Evolutionary conservation across 1,140 invertebrate species (phyloP).

Genomic region (Ceratoteleas bidentatus): DNA sequence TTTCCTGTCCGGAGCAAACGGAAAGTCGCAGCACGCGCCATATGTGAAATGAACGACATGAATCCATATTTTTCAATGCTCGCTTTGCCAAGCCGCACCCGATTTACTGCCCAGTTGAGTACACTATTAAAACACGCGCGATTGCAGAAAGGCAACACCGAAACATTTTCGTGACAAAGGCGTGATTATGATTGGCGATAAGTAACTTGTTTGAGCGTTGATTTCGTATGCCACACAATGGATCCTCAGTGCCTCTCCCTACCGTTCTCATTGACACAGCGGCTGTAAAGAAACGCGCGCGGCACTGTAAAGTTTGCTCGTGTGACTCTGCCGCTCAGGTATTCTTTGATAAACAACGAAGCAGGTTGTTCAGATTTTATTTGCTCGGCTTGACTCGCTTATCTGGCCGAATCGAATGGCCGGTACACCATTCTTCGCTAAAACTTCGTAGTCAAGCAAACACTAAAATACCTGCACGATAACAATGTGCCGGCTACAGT

Average conservation of each 20-base stretch:
- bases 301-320: slow-evolving; percentile 66
- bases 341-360: slow-evolving; percentile 78
- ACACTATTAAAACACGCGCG: not conserved
- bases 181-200: slow-evolving; percentile 53
- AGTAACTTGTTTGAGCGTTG: slow-evolving; percentile 56
- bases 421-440: slow-evolving; percentile 66
- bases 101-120: slow-evolving; percentile 25
- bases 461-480: slow-evolving; percentile 75
- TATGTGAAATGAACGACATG: slow-evolving; percentile 23
- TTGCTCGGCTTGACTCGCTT: slow-evolving; percentile 76
- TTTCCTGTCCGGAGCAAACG: slow-evolving; percentile 62
- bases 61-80: slow-evolving; percentile 44
- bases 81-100: slow-evolving; percentile 18
- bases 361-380: slow-evolving; percentile 80
- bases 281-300: slow-evolving; percentile 62
- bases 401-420: slow-evolving; percentile 71
- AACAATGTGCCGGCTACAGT: slow-evolving; percentile 71
- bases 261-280: slow-evolving; percentile 57
- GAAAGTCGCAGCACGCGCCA: slow-evolving; percentile 48
- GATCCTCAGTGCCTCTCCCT: slow-evolving; percentile 51
- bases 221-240: slow-evolving; percentile 53
- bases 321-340: slow-evolving; percentile 69
- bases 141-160: too few species aligned
- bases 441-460: slow-evolving; percentile 76
- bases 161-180: too few species aligned